Evolutionary conservation across 2,888 invertebrate genomes (phyloP), one percentile per base, ranked within the genome.

Genomic region (Leucophenga montana): DNA sequence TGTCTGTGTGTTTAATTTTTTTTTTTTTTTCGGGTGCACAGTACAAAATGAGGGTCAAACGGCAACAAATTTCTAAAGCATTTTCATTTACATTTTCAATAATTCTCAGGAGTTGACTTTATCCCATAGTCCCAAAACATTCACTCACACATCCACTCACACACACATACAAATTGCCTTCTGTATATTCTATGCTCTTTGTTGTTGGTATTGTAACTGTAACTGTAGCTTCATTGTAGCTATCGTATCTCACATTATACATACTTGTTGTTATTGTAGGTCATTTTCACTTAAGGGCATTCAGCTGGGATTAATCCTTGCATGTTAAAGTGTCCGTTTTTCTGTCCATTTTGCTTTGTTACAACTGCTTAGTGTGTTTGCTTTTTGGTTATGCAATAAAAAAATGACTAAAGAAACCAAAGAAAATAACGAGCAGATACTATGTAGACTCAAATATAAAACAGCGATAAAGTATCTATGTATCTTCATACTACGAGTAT

Each of bases 71-170:
- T 72, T 73, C 71, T 11, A 71, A 68, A 75, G 76, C 72, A 72
- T 79, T 75, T 77, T 71, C 73, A 80, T 80, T 80, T 77, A 72
- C 78, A 80, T 81, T 81, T 76, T 78, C 74, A 73, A 76, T 82
- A 76, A 73, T 71, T 75, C 73, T 69, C 67, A 69, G 69, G 75
- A 73, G 71, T 71, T 75, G 73, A 71, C 71, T 71, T 71, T 50
- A 57, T 67, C 39, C 39, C 11, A 8, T 5, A 39, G 9, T 39
- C 39, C 39, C 39, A 39, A 39, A 16, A n/a, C 53, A 53, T 53
- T 53, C 20, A 53, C 53, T 16, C 16, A 16, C 8, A 54, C 54
- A 54, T 13, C 5, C 54, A 22, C 9, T 6, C 56, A 1, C 27
- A 11, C 31, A 27, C 14, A 9, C 56, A 14, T 14, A 20, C 27